Percentiles rank a stretch among this genome's conserved stretches.
Evolutionary conservation across 92 coral and sea anemone species (phyloP).

Genomic region (Palythoa grandiflora): DNA sequence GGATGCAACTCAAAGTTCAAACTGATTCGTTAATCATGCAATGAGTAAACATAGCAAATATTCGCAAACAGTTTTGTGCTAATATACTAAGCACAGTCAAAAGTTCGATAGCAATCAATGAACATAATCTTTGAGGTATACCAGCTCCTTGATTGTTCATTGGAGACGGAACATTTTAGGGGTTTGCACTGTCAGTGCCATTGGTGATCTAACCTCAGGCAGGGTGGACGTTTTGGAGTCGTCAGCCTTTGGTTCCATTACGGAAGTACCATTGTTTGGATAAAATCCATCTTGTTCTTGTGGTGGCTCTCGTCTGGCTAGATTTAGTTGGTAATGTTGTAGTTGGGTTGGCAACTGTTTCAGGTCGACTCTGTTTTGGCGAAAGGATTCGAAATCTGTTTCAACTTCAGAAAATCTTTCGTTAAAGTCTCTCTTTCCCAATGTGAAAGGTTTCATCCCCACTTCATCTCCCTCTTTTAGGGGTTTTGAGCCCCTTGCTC

Average conservation of each 20-base stretch:
- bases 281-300: background rate
- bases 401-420: conserved; percentile 53
- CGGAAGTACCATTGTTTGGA: background rate
- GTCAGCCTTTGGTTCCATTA: background rate
- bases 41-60: background rate
- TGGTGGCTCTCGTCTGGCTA: background rate
- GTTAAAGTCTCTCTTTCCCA: conserved; percentile 51
- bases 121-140: conserved; percentile 2
- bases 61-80: background rate
- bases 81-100: background rate
- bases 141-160: background rate
- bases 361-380: conserved; percentile 46
- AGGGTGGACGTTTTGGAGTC: background rate
- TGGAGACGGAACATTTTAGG: background rate
- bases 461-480: conserved; percentile 50
- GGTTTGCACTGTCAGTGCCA: background rate
- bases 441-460: conserved; percentile 45
- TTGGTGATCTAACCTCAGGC: background rate
- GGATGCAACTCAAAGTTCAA: background rate
- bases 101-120: background rate
- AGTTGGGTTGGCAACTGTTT: background rate
- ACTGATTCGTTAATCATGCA: background rate
- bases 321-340: background rate
- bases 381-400: background rate
- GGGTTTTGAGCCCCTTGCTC: conserved; percentile 34